Percentiles rank a stretch among this genome's conserved stretches.
These are phyloP conservation scores for Antheraea mylitta DNA, from an alignment of 1,140 invertebrate species.

Conservation along the genomic window DNA sequence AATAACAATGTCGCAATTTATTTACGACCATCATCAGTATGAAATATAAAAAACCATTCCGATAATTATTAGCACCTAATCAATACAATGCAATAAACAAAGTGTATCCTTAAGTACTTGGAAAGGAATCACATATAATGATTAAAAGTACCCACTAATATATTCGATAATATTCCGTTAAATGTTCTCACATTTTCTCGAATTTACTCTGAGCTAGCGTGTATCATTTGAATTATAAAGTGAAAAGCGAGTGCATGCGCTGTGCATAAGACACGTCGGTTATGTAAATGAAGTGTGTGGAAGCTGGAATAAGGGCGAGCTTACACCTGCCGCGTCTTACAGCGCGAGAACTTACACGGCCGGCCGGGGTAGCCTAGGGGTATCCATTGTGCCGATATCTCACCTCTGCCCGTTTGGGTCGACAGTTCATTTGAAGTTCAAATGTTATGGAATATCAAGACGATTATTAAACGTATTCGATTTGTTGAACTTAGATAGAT, in stretches of 20 bases:
- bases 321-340: constrained; percentile 8
- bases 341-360: not conserved
- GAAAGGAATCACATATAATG: not conserved
- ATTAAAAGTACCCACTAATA: constrained; percentile 22
- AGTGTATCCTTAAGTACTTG: too few relatives aligned
- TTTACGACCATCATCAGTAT: too few relatives aligned
- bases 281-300: constrained; percentile 64
- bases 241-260: constrained; percentile 65
- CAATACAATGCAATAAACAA: too few relatives aligned
- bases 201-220: constrained; percentile 52
- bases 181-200: constrained; percentile 72
- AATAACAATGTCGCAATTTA: too few relatives aligned
- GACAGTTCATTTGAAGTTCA: not conserved
- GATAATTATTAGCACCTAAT: not conserved
- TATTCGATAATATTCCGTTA: constrained; percentile 62
- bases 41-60: not conserved
- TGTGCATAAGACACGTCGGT: constrained; percentile 65
- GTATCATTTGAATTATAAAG: constrained; percentile 75
- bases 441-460: not conserved
- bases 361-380: not conserved
- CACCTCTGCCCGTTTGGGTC: not conserved
- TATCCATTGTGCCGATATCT: not conserved
- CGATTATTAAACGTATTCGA: too few relatives aligned
- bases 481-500: too few relatives aligned
- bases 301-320: constrained; percentile 42